Base-by-base conservation (phyloP, 2,888 invertebrate species). In the Drosophila peninsularis region DNA sequence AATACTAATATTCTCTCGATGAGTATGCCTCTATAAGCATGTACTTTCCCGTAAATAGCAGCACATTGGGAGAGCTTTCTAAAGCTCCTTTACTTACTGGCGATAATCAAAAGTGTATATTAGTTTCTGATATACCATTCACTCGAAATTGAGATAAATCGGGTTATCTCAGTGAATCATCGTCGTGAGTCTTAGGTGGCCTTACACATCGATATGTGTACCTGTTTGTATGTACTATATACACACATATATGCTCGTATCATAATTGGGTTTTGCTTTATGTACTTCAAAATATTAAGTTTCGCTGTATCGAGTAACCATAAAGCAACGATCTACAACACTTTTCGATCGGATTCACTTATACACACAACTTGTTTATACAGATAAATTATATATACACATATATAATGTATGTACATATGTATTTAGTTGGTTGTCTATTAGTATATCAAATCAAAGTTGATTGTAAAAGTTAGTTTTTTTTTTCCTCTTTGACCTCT, bases 281-380 rank as follows among this genome's bases (percentile, higher is more conserved):
- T 44, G 32, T 34, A 56, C 50, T 45, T 55, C 5, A 58, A 37
- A 52, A 45, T 69, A 70, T 71, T 60, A 44, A 14, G 45, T 71
- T 71, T 70, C 71, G 60, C 45, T 42, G 64, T 71, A 71, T 71
- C 70, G 42, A 60, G 36, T 71, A 58, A 63, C 70, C 19, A 52
- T 32, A 47, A 7, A 34, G 11, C 50, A 45, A 17, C 58, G 52
- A 64, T 64, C 53, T 36, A 54, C 34, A 47, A 54, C 53, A 36
- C 24, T 62, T 56, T 19, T 54, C 39, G 27, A 30, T 24, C 24
- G 53, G 27, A 30, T 24, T 44, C 1, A n/a, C n/a, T 19, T 24
- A 9, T 14, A 44, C 14, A 9, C 17, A 32, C 32, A 10, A 30
- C 10, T 30, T 34, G 34, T 24, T 44, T 44, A 55, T 34, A 34